Percentiles rank a stretch among this genome's conserved stretches.
phyloP scores from a whole-genome alignment of 2,113 vertebrate genomes.

The Passer montanus region DNA sequence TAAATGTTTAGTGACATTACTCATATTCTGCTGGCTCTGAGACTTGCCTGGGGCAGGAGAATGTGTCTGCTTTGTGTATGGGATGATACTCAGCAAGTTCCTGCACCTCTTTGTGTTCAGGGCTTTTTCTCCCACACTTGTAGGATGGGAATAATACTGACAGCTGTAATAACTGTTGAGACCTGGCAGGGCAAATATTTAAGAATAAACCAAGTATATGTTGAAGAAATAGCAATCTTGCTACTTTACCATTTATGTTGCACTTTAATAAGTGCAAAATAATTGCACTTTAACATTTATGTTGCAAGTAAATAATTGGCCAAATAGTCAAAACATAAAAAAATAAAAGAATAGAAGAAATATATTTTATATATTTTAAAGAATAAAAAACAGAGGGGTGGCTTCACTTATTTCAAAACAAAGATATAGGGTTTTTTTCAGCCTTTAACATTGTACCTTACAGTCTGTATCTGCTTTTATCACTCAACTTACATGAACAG shows the following conservation, averaged over 20 bases:
- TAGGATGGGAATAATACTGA: neutral
- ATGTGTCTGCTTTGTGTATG: rapidly evolving
- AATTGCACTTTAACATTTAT: neutral
- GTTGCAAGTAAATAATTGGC: neutral
- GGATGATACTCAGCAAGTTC: neutral
- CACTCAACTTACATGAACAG: neutral
- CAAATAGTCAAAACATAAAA: neutral
- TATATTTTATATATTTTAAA: neutral
- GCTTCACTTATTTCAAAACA: neutral
- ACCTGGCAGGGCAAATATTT: neutral
- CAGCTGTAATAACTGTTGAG: neutral
- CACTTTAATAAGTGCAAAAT: neutral
- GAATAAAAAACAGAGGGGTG: rapidly evolving
- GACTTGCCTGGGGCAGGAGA: neutral
- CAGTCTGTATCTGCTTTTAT: neutral
- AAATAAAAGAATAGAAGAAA: neutral
- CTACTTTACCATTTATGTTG: rapidly evolving
- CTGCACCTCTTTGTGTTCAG: neutral
- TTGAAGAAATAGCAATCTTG: neutral
- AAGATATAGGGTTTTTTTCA: neutral
- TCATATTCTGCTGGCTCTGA: neutral
- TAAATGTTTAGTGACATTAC: neutral
- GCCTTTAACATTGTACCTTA: neutral
- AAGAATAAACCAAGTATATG: neutral
- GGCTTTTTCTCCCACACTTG: neutral